These are phyloP conservation scores for Halcyon badia DNA, from an alignment of 2,797 vertebrate species.

Conservation along the genomic window DNA sequence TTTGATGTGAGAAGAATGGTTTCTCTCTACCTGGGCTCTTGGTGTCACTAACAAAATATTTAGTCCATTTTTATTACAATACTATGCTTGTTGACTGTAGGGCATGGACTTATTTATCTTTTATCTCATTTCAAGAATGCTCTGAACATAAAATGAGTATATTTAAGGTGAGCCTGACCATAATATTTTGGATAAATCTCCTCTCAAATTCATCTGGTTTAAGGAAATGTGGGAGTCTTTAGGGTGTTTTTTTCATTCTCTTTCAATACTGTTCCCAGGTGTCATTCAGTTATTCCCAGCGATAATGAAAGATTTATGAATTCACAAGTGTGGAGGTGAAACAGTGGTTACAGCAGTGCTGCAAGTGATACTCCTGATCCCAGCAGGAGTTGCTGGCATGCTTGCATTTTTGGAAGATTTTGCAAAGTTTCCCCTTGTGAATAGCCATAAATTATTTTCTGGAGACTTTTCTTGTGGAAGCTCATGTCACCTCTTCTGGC, in stretches of 20 bases:
- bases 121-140: not conserved
- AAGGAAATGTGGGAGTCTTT: not conserved
- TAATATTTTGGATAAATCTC: not conserved
- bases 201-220: slow-evolving; percentile 12
- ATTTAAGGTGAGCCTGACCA: not conserved
- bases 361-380: slow-evolving; percentile 81
- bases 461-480: slow-evolving; percentile 44
- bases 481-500: slow-evolving; percentile 58
- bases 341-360: slow-evolving; percentile 72
- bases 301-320: slow-evolving; percentile 80
- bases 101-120: not conserved
- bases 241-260: not conserved
- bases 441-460: slow-evolving; percentile 76
- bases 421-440: slow-evolving; percentile 46
- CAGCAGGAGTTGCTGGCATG: slow-evolving; percentile 71
- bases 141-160: not conserved
- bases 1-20: not conserved
- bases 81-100: not conserved
- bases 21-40: not conserved
- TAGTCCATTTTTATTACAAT: not conserved
- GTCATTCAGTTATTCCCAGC: slow-evolving; percentile 73
- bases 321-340: slow-evolving; percentile 79
- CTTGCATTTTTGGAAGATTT: slow-evolving; percentile 59
- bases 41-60: not conserved
- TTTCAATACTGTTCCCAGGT: slow-evolving; percentile 39